Conservation (phyloP, 2,113 vertebrate species). For the Alligator mississippiensis region DNA sequence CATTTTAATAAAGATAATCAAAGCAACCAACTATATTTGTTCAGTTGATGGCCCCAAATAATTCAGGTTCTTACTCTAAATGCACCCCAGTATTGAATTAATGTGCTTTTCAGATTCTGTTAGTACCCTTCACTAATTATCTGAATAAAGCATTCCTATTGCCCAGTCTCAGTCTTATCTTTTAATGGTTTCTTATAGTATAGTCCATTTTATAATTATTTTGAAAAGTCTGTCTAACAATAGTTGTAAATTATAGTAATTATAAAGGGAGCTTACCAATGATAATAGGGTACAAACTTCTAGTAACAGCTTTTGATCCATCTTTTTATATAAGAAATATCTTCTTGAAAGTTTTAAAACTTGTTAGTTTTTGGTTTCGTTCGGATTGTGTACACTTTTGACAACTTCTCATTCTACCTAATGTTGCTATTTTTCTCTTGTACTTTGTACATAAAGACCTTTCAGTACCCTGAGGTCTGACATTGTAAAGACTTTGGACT, state of each 20-base stretch:
- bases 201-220: rapidly evolving
- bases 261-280: not conserved
- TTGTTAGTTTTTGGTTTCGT: not conserved
- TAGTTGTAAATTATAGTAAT: not conserved
- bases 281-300: not conserved
- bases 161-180: not conserved
- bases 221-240: not conserved
- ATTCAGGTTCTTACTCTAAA: not conserved
- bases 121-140: not conserved
- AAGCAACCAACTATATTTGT: rapidly evolving
- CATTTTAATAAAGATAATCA: not conserved
- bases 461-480: not conserved
- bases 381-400: not conserved
- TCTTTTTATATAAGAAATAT: not conserved
- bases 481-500: not conserved
- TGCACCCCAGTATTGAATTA: not conserved
- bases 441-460: not conserved
- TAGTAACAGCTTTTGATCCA: not conserved
- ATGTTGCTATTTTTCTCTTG: not conserved
- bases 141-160: not conserved
- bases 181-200: not conserved
- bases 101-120: not conserved
- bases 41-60: not conserved
- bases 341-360: not conserved
- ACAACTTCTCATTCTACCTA: not conserved